A percentile compares a stretch with the other conserved stretches of the same genome.
These are phyloP conservation scores for Ctenoplectra terminalis DNA, from an alignment of 1,140 invertebrate species.

Conservation along the genomic window DNA sequence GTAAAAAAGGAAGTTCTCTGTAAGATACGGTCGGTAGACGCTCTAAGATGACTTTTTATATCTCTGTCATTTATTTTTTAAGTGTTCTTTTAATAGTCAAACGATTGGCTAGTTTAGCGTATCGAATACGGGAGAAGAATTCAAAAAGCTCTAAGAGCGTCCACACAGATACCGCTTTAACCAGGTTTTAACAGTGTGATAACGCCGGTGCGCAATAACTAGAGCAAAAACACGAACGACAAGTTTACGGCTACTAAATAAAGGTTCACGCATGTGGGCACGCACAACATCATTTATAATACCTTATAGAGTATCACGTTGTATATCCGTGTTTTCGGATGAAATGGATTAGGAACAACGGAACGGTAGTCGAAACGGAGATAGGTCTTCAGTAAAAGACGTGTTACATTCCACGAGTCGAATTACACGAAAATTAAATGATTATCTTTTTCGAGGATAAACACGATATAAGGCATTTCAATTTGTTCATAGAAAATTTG, in stretches of 20 bases:
- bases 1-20: slow-evolving; percentile 51
- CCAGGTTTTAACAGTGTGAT: slow-evolving; percentile 65
- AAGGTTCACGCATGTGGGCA: slow-evolving; percentile 69
- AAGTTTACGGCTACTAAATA: slow-evolving; percentile 72
- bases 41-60: slow-evolving; percentile 49
- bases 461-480: no score
- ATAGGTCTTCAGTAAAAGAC: slow-evolving; percentile 29
- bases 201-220: slow-evolving; percentile 68
- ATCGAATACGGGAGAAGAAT: neutral
- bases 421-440: neutral
- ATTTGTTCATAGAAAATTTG: no score
- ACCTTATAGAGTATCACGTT: slow-evolving; percentile 62
- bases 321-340: slow-evolving; percentile 60
- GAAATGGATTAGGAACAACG: slow-evolving; percentile 42
- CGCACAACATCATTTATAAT: slow-evolving; percentile 71
- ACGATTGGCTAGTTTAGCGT: neutral
- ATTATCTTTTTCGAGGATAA: neutral
- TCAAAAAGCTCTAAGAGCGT: slow-evolving; percentile 62
- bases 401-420: neutral
- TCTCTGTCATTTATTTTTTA: neutral
- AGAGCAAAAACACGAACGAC: slow-evolving; percentile 71
- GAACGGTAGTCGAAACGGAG: slow-evolving; percentile 34
- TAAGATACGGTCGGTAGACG: slow-evolving; percentile 61
- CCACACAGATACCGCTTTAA: slow-evolving; percentile 63
- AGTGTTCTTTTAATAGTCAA: neutral